Evolutionary conservation across 2,888 invertebrate species (phyloP), one percentile per base, ranked within the genome.

Genomic region (Minunthozetes semirufus): DNA sequence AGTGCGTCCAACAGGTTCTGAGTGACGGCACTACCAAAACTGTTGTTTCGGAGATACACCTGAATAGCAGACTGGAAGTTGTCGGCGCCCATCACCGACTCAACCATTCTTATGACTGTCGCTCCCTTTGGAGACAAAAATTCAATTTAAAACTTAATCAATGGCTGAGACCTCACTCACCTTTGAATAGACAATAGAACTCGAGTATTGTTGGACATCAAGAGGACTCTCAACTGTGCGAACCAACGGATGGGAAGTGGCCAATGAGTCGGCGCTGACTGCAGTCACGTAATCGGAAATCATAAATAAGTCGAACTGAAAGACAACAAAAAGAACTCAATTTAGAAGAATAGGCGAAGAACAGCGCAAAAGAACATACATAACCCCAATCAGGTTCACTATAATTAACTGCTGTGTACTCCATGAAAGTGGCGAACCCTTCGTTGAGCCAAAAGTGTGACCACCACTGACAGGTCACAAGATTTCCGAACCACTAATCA

Each of bases 21-120:
- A 17, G 70, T 70, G 70, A 70, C 48, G 13, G 25, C 70, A 17
- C 48, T 70, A 1, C n/a, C 27, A 46, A 48, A 70, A 25, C 70
- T 70, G 22, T 70, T 46, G 4, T 48, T 27, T 5, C 17, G 46
- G 1, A 70, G 25, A 25, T 70, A 70, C 0, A 1, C 0, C 42
- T 46, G 38, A 22, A 73, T 29, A 1, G 63, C 73, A 15, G 13
- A n/a, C 25, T 61, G 27, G 25, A 76, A 74, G 17, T n/a, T 25
- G n/a, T 29, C 27, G 17, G 25, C 25, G 1, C 25, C 27, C 42
- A 75, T 59, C 25, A 72, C 72, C 2, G 8, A 75, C 59, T 75
- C 75, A 59, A 95, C 82, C 95, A 96, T 95, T 72, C 94, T 86
- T 73, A 96, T 86, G 9, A 95, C 85, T 0, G 94, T 89, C 0